Conservation (phyloP, 2,797 vertebrate genomes). For the Lemur catta region DNA sequence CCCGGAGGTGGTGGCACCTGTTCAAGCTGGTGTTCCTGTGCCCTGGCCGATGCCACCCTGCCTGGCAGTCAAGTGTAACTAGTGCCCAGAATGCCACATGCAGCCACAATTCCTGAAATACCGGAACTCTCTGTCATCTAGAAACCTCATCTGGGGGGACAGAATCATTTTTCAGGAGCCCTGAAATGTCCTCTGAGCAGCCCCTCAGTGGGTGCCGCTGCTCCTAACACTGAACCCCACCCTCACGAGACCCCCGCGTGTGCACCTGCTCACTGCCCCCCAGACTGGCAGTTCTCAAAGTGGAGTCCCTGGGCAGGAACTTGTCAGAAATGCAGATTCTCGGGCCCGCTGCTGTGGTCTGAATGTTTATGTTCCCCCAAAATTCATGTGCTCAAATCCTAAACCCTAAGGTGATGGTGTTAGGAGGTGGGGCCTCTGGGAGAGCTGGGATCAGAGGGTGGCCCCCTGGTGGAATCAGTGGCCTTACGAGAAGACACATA, state of each 20-base stretch:
- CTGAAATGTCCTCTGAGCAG: background rate
- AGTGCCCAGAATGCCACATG: fast-evolving
- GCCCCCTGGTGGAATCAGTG: background rate
- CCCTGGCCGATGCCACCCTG: fast-evolving
- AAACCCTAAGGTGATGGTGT: background rate
- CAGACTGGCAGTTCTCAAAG: background rate
- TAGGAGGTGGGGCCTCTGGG: background rate
- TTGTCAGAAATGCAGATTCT: background rate
- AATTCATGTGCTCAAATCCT: background rate
- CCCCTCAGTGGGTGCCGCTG: background rate
- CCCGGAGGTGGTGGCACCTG: background rate
- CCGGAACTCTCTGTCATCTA: background rate
- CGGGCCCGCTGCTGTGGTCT: background rate
- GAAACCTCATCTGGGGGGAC: background rate
- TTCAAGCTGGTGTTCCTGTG: fast-evolving
- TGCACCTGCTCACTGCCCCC: background rate
- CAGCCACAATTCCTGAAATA: background rate
- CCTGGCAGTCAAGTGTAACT: background rate
- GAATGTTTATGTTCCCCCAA: background rate
- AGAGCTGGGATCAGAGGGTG: background rate
- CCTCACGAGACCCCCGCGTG: too few species aligned
- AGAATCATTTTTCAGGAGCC: background rate
- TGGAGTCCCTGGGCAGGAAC: too few species aligned
- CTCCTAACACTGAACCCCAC: background rate
- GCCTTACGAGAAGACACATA: background rate